These are phyloP conservation scores for Channa maculata DNA, from an alignment of 2,113 vertebrate genomes.

Conservation along the genomic window DNA sequence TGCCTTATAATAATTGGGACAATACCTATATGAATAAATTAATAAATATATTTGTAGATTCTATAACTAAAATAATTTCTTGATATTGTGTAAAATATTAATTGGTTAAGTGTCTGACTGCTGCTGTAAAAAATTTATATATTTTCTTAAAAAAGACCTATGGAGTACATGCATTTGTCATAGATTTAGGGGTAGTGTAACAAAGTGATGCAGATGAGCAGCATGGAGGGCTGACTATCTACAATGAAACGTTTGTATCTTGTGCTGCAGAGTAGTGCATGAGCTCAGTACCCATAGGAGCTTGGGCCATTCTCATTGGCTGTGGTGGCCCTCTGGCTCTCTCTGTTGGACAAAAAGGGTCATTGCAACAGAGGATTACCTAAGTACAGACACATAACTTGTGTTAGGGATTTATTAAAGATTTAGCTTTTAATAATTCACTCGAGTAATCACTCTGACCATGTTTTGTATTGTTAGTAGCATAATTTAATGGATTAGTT, in stretches of 20 bases:
- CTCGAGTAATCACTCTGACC: slow-evolving; percentile 12
- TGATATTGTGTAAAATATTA: slow-evolving; percentile 1
- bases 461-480: not conserved
- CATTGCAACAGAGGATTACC: slow-evolving; percentile 29
- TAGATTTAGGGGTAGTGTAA: slow-evolving; percentile 25
- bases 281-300: slow-evolving; percentile 54
- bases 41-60: too few species aligned
- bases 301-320: not conserved
- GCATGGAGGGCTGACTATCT: slow-evolving; percentile 42
- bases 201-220: slow-evolving; percentile 57
- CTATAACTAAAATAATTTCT: not conserved
- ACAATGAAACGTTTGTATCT: slow-evolving; percentile 68
- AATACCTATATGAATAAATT: not conserved
- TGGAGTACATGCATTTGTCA: slow-evolving; percentile 44
- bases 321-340: slow-evolving; percentile 43
- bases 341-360: slow-evolving; percentile 60
- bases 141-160: too few species aligned
- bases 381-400: not conserved
- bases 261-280: slow-evolving; percentile 29
- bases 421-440: slow-evolving; percentile 19
- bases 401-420: slow-evolving; percentile 17
- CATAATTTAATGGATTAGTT: slow-evolving; percentile 1
- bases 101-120: not conserved
- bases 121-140: not conserved
- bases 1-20: not conserved